Evolutionary conservation across 2,113 vertebrate species (phyloP).

Genomic region (Pituophis catenifer): DNA sequence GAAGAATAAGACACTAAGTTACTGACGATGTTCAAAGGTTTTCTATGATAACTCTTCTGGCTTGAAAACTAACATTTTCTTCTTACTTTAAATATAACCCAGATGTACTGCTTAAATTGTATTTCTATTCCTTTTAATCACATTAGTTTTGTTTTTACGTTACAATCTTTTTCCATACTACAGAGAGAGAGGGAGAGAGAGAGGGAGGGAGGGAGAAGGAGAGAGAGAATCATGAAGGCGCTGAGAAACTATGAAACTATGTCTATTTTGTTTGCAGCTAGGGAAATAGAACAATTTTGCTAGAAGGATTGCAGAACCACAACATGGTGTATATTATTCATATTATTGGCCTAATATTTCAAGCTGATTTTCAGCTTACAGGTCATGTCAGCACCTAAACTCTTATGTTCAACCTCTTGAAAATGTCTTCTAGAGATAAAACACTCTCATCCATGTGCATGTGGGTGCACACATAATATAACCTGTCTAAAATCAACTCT

Average conservation of each 20-base stretch:
- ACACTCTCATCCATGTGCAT: conserved; percentile 38
- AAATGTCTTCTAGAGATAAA: conserved; percentile 71
- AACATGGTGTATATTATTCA: conserved; percentile 68
- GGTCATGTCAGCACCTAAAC: conserved; percentile 67
- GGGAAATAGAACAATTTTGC: conserved; percentile 55
- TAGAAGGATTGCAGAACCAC: conserved; percentile 61
- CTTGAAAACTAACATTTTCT: conserved; percentile 34
- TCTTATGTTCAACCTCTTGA: conserved; percentile 68
- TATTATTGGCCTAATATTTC: conserved; percentile 73
- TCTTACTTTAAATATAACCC: conserved; percentile 19
- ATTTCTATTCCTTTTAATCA: background rate
- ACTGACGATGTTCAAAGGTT: conserved; percentile 1
- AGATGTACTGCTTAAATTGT: background rate
- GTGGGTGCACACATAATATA: conserved; percentile 59
- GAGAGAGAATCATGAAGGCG: background rate
- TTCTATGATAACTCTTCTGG: conserved; percentile 32
- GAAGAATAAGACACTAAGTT: background rate
- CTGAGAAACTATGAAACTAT: conserved; percentile 39
- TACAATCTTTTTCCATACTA: conserved; percentile 44
- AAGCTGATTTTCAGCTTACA: conserved; percentile 71
- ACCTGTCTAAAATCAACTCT: conserved; percentile 62
- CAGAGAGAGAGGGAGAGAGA: background rate
- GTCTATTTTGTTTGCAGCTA: conserved; percentile 54
- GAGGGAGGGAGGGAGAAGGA: background rate
- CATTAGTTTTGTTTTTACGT: background rate